Evolutionary conservation across 1,140 invertebrate species (phyloP), one percentile per base, ranked within the genome.

Genomic region (Heliconius melpomene): DNA sequence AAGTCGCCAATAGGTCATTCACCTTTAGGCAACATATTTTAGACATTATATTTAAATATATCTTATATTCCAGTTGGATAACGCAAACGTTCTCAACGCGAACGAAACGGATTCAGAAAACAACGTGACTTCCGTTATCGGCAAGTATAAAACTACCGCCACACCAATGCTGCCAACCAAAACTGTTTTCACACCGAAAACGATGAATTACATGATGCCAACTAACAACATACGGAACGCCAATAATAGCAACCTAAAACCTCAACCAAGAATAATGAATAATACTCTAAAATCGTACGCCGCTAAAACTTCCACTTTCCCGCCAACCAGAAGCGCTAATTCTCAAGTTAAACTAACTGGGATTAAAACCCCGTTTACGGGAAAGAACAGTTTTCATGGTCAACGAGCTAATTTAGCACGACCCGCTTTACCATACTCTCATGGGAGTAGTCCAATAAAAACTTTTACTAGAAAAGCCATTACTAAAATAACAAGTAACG

Each of bases 321-420:
- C 93, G 83, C 93, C 93, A 82, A 94, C 92, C 13, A 87, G 93
- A 86, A 90, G 91, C 90, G 89, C 92, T 84, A 93, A 93, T 77
- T 88, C 90, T 40, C 89, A 91, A 87, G 86, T 85, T 29, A 91
- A 94, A 81, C 72, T 93, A 18, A 79, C 89, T 1, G 84, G 83
- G 26, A 89, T 86, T 36, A 94, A 94, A 82, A 71, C 84, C 1
- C 88, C 87, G 0, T 93, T 92, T 50, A 92, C 88, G n/a, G 88
- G 87, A 5, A 94, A 94, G 78, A 91, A 84, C 71, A 92, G 91
- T 84, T 93, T 94, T 81, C 92, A 93, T 79, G 93, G 92, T 7
- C 92, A 94, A 83, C 82, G 93, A 8, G 93, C 93, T 71, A 94
- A 94, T 66, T 81, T 93, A 0, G 92, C 93, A 7, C 84, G 91